These are phyloP conservation scores for Ictidomys tridecemlineatus DNA, from an alignment of 2,113 vertebrate species.

Conservation along the genomic window DNA sequence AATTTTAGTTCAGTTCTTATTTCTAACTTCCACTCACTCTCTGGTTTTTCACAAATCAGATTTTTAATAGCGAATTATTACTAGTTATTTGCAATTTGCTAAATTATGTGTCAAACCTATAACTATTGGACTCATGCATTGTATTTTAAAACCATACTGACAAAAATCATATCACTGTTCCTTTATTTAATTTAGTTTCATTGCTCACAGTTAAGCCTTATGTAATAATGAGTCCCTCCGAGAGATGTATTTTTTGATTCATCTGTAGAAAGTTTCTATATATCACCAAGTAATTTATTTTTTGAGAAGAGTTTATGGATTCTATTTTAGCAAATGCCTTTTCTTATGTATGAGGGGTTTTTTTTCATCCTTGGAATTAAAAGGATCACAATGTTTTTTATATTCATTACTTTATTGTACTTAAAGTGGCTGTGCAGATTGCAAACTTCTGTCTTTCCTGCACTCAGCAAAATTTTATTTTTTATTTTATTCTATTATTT, in stretches of 20 bases:
- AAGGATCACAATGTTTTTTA: background rate
- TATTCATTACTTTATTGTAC: background rate
- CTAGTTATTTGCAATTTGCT: background rate
- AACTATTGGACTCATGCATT: background rate
- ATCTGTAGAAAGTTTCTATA: background rate
- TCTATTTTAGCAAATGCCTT: background rate
- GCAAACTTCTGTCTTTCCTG: background rate
- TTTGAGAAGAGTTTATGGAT: background rate
- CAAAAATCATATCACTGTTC: background rate
- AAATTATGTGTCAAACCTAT: background rate
- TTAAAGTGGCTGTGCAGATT: background rate
- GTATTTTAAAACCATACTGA: background rate
- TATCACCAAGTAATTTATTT: background rate
- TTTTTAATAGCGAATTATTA: background rate
- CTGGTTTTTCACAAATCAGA: background rate
- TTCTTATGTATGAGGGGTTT: background rate
- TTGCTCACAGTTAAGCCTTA: background rate
- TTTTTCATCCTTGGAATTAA: background rate
- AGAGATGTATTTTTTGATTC: background rate
- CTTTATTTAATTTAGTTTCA: background rate
- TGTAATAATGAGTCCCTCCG: background rate
- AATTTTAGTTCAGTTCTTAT: constrained; percentile 1
- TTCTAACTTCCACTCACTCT: background rate
- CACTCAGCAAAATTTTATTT: background rate
- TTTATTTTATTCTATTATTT: background rate